Percentiles rank a stretch among this genome's conserved stretches.
phyloP scores from a whole-genome alignment of 2,797 vertebrate genomes.

The Antennarius maculatus region DNA sequence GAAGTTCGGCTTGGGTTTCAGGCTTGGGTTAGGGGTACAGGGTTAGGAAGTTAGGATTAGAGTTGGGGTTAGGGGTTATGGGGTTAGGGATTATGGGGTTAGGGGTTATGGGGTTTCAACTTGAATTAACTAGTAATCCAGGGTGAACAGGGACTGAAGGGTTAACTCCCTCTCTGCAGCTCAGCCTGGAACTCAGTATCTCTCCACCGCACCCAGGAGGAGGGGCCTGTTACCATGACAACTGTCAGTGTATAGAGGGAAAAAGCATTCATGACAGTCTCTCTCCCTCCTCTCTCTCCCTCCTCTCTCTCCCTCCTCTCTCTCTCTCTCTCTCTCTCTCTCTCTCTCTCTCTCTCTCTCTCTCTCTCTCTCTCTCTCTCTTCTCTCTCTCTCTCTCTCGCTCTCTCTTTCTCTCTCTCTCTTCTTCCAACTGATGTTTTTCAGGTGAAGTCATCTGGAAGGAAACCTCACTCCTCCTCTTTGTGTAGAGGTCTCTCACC shows the following conservation, averaged over 20 bases:
- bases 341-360: constrained; percentile 1
- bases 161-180: constrained; percentile 48
- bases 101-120: too few species aligned
- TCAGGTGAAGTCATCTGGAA: constrained; percentile 61
- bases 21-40: too few species aligned
- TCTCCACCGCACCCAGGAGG: constrained; percentile 36
- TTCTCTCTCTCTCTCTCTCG: background rate
- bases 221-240: background rate
- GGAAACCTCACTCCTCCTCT: constrained; percentile 9
- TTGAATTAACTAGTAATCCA: background rate
- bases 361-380: constrained; percentile 1
- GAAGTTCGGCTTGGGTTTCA: too few species aligned
- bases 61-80: too few species aligned
- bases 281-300: too few species aligned
- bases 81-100: too few species aligned
- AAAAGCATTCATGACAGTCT: background rate
- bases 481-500: constrained; percentile 1
- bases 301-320: background rate
- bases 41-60: too few species aligned
- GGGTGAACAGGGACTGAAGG: constrained; percentile 11
- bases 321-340: constrained; percentile 2
- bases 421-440: constrained; percentile 37
- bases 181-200: constrained; percentile 10
- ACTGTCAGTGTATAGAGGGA: constrained; percentile 14
- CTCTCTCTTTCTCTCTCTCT: constrained; percentile 3